Base-by-base conservation (phyloP, 2,888 invertebrate species). In the Digitonthophagus gazella region DNA sequence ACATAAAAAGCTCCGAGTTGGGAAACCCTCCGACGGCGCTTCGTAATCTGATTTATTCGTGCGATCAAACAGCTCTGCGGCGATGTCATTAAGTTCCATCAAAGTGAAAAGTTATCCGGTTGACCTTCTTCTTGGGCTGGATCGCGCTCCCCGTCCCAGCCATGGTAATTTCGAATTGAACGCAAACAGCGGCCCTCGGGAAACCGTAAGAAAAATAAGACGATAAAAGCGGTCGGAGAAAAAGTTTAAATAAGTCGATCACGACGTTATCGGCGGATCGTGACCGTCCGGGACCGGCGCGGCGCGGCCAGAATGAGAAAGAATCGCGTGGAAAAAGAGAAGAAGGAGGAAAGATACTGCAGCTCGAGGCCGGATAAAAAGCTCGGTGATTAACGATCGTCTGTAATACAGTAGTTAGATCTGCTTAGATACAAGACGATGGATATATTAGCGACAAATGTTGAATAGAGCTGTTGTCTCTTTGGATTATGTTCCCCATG, bases 401-500 rank as follows among this genome's bases (percentile, higher is more conserved):
- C 71, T 72, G 77, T 77, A 78, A 76, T 76, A 76, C 78, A 76
- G 78, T 78, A 78, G 78, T 78, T 77, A 77, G 79, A 79, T 80
- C 75, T 72, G 61, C 20, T 72, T 69, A 70, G 76, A 78, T 79
- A 79, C 76, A 75, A 74, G 68, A 70, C 71, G 73, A 75, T 72
- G 76, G 76, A 79, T 78, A 77, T 78, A 79, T 80, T 79, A 78
- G 76, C 76, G 77, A 79, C 79, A 78, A 76, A 78, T 74, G 75
- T 75, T 78, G 78, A 79, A 80, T 80, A 80, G 78, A 80, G 78
- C 77, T 76, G 79, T 79, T 79, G 76, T 75, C 74, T 76, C 75
- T 74, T 76, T 75, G 74, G 73, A 76, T 72, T 72, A 67, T 67
- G 28, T 44, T 44, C 28, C 28, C 28, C 11, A 11, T 44, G 28